Evolutionary conservation across 1,140 invertebrate genomes (phyloP), one percentile per base, ranked within the genome.

Genomic region (Penaeus japonicus): DNA sequence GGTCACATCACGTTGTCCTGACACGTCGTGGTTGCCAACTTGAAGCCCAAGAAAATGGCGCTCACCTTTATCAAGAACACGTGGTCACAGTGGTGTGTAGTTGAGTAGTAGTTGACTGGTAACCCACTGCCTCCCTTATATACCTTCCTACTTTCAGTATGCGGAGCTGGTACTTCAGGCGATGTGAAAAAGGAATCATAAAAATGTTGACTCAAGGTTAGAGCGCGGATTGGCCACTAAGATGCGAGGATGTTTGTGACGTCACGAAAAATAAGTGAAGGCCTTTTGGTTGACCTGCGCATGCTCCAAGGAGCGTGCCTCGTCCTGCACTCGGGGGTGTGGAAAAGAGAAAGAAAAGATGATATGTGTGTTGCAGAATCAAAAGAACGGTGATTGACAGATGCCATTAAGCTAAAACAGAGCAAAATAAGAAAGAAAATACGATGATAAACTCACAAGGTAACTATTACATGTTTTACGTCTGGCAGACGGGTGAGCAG

Each of bases 171-270:
- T 54, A 54, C 78, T 80, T 80, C 78, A 54, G 78, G 39, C 78
- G 39, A 54, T 53, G 78, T 80, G 78, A 80, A 80, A 80, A 80
- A 80, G 39, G 78, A 80, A 80, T 80, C 78, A 80, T 80, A 80
- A 80, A 80, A 80, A 80, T 80, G 78, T 80, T 80, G 78, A 80
- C 78, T 80, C 78, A 80, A 80, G 78, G 78, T 80, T 80, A 80
- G 47, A 22, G 78, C 78, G 47, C 78, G 22, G 47, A 54, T 80
- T 80, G 78, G 78, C 78, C 78, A 80, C 39, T 80, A 53, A 80
- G 53, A 30, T 80, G 35, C 78, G 20, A 75, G 78, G 78, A 80
- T 47, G 78, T n/a, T 53, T 53, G 39, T 80, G 78, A 80, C 78
- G 78, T 80, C 78, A 80, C 47, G 35, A 27, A 54, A 47, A 47